Evolutionary conservation across 2,113 vertebrate species (phyloP), one percentile per base, ranked within the genome.

Genomic region (Pomatostomus ruficeps): DNA sequence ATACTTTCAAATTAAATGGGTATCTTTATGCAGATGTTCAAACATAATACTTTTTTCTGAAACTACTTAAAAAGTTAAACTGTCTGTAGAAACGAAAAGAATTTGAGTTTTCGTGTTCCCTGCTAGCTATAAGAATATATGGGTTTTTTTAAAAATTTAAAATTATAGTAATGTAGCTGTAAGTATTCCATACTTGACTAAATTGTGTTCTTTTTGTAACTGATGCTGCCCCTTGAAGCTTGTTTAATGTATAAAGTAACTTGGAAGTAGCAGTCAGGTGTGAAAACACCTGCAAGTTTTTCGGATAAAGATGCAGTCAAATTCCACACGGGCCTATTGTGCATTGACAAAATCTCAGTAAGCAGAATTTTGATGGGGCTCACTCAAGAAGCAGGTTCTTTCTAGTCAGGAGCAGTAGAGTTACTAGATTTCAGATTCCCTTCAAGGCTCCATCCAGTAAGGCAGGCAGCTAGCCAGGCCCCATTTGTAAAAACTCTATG

Each of bases 401-500:
- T 43, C 31, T 79, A 71, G 24, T 40, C n/a, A 36, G 40, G 28
- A 49, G 28, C 23, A 57, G 19, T 67, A 38, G 55, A 52, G 19
- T 79, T 49, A 59, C 14, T 62, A 7, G 28, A 19, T 49, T 70
- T 49, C 33, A 85, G 51, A 7, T 67, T 91, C 22, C 2, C 8
- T 70, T 88, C 25, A n/a, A 70, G 87, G 38, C 52, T 87, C 5
- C 22, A 31, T 87, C 5, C 22, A 31, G 23, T 43, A 70, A 70
- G 19, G 54, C 57, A 62, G 33, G 57, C 31, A 48, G 35, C 42
- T 84, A 55, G 28, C 36, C 57, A 57, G 66, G 20, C 62, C 42
- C 33, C 18, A 3, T 57, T 72, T 72, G n/a, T 18, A 82, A 62
- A 59, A 55, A n/a, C 14, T 0, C 10, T 13, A 0, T 31, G 40